phyloP scores from a whole-genome alignment of 2,113 vertebrate species.

The Caranx ignobilis region DNA sequence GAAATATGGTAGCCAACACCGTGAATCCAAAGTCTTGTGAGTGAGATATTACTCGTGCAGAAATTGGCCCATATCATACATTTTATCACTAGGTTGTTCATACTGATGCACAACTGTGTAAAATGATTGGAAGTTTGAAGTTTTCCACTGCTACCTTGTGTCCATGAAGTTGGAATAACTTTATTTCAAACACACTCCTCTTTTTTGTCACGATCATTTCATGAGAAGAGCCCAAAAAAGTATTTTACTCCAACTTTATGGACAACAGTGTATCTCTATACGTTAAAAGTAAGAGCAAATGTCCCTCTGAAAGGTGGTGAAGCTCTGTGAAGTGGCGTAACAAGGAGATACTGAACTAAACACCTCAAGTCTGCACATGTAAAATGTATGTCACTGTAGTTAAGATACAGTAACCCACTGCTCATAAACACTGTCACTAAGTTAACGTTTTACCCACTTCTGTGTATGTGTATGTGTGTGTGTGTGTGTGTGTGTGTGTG shows the following conservation, averaged over 20 bases:
- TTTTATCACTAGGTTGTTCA: background rate
- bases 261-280: too few relatives aligned
- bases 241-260: too few relatives aligned
- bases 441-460: constrained; percentile 2
- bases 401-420: background rate
- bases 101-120: background rate
- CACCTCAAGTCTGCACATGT: background rate
- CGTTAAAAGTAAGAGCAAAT: background rate
- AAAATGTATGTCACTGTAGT: too few relatives aligned
- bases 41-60: too few relatives aligned
- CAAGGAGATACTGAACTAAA: background rate
- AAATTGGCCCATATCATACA: background rate
- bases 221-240: too few relatives aligned
- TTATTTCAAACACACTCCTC: too few relatives aligned
- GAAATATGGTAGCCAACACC: too few relatives aligned
- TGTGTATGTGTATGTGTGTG: background rate
- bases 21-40: too few relatives aligned
- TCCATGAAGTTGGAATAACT: too few relatives aligned
- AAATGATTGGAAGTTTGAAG: background rate
- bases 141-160: background rate
- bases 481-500: too few relatives aligned
- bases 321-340: background rate
- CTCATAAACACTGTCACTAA: background rate
- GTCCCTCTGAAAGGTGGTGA: background rate
- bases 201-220: too few relatives aligned